A percentile compares a stretch with the other conserved stretches of the same genome.
Evolutionary conservation across 2,797 vertebrate genomes (phyloP).

Genomic region (Silurus lanzhouensis): DNA sequence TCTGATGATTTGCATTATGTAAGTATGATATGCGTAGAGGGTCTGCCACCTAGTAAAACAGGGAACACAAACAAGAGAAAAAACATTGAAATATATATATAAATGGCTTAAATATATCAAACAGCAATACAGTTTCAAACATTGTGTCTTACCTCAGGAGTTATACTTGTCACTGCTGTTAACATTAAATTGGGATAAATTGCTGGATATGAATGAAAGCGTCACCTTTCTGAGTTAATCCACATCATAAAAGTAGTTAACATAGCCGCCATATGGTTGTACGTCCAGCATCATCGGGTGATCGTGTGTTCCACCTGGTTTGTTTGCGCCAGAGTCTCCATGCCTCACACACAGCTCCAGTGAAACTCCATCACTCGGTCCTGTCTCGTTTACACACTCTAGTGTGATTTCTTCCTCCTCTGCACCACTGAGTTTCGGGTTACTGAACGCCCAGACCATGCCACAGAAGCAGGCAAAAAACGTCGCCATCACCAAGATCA

Average conservation of each 20-base stretch:
- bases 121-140: background rate
- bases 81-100: background rate
- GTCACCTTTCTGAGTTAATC: slow-evolving; percentile 18
- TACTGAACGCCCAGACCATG: slow-evolving; percentile 83
- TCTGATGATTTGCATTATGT: background rate
- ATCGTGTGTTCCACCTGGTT: background rate
- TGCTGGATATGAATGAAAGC: background rate
- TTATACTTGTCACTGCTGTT: background rate
- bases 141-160: slow-evolving; percentile 1
- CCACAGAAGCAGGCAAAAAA: slow-evolving; percentile 81
- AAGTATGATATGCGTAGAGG: background rate
- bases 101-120: background rate
- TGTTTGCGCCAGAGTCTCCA: slow-evolving; percentile 46
- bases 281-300: background rate
- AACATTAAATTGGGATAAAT: background rate
- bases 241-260: slow-evolving; percentile 32
- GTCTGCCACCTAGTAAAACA: background rate
- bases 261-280: slow-evolving; percentile 1
- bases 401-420: slow-evolving; percentile 57
- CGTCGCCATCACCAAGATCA: slow-evolving; percentile 78
- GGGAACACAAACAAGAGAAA: background rate
- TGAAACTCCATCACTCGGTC: slow-evolving; percentile 45
- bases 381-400: slow-evolving; percentile 25
- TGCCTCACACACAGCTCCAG: slow-evolving; percentile 46
- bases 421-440: slow-evolving; percentile 74